Conservation (phyloP, 1,140 invertebrate genomes). For the Drosophila nebulosa region DNA sequence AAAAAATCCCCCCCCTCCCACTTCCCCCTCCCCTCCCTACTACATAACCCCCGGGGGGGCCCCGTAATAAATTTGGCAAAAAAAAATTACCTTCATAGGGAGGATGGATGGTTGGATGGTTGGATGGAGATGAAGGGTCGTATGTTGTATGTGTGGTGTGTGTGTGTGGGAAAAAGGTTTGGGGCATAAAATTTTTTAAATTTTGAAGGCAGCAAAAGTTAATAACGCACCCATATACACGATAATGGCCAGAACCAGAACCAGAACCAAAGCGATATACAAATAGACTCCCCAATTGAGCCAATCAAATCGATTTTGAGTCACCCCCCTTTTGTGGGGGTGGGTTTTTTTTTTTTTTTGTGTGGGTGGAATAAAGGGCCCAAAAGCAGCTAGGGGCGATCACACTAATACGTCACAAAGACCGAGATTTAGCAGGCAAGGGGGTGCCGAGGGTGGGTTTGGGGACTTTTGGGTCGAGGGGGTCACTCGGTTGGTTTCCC, state of each 20-base stretch:
- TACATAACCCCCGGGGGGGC: conserved; percentile 64
- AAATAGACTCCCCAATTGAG: conserved; percentile 35
- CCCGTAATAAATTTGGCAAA: conserved; percentile 70
- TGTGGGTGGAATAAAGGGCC: background rate
- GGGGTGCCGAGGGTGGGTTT: conserved; percentile 12
- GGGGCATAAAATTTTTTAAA: conserved; percentile 72
- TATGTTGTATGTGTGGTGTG: too few relatives aligned
- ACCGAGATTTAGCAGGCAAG: conserved; percentile 57
- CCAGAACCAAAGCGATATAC: conserved; percentile 31
- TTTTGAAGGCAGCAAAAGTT: conserved; percentile 75
- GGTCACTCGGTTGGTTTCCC: conserved; percentile 12
- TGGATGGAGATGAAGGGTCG: background rate
- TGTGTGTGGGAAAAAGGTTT: conserved; percentile 22
- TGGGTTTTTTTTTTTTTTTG: too few relatives aligned
- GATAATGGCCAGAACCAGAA: conserved; percentile 55
- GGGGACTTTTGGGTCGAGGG: background rate
- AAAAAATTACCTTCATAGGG: conserved; percentile 46
- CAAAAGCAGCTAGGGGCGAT: conserved; percentile 13
- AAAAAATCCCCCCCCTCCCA: conserved; percentile 1
- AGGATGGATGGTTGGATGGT: background rate
- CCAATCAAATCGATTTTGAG: background rate
- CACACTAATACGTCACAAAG: conserved; percentile 67
- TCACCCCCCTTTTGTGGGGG: background rate
- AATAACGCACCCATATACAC: conserved; percentile 68
- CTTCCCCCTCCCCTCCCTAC: conserved; percentile 8